Evolutionary conservation across 2,113 vertebrate genomes (phyloP).

Genomic region (Scolopax mira): DNA sequence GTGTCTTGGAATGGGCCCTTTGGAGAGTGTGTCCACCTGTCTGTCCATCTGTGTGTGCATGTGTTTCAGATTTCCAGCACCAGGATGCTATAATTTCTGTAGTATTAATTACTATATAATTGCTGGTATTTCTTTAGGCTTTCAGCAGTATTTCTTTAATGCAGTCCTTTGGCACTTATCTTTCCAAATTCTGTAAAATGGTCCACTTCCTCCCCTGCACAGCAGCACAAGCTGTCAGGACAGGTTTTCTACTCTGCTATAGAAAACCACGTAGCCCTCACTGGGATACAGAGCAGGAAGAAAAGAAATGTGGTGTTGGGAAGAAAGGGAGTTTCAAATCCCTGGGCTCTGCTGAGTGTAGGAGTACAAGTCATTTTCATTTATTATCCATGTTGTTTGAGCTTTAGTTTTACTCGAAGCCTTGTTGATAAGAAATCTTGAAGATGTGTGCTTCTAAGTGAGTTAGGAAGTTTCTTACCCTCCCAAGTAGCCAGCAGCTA

Average conservation of each 20-base stretch:
- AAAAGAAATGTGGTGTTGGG: background rate
- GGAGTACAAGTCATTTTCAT: slow-evolving; percentile 8
- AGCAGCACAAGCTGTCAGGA: background rate
- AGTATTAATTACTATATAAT: background rate
- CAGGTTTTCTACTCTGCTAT: background rate
- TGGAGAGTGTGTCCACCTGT: background rate
- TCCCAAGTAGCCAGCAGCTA: background rate
- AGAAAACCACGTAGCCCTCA: background rate
- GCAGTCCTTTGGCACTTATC: background rate
- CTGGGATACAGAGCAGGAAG: background rate
- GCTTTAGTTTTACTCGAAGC: slow-evolving; percentile 13
- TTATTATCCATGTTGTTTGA: slow-evolving; percentile 22
- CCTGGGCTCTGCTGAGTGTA: background rate
- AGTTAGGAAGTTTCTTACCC: background rate
- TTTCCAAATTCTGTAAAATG: background rate
- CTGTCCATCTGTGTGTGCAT: background rate
- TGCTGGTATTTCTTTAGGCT: background rate
- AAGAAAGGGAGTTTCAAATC: background rate
- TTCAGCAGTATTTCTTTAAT: background rate
- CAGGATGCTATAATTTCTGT: background rate
- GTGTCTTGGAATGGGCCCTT: background rate
- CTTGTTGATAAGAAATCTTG: slow-evolving; percentile 3
- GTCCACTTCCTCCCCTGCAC: background rate
- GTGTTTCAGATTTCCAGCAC: background rate
- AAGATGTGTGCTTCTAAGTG: background rate